Conservation (phyloP, 2,888 invertebrate species). For the Synanthedon tipuliformis region DNA sequence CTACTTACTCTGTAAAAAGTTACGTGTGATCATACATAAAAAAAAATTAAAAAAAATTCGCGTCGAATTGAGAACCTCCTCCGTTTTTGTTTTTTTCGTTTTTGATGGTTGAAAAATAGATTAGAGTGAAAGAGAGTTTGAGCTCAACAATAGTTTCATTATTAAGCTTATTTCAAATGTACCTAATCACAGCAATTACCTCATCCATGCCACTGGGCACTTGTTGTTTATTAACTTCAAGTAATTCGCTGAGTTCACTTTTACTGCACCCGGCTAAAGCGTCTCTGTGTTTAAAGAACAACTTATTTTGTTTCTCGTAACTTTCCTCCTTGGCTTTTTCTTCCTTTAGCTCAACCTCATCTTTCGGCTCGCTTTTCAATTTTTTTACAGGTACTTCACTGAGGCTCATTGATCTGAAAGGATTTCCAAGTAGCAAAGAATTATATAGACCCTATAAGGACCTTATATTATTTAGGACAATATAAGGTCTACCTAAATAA, state of each 20-base stretch:
- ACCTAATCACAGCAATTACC: conserved; percentile 56
- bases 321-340: conserved; percentile 69
- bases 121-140: no score
- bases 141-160: no score
- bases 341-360: conserved; percentile 55
- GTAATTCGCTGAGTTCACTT: conserved; percentile 70
- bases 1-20: no score
- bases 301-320: conserved; percentile 79
- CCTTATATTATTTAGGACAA: no score
- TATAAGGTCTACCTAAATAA: no score
- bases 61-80: no score
- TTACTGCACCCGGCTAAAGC: conserved; percentile 66
- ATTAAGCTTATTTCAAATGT: background rate
- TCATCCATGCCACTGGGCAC: conserved; percentile 75
- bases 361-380: conserved; percentile 73
- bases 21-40: no score
- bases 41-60: no score
- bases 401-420: conserved; percentile 29
- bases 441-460: no score
- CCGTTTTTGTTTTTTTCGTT: no score
- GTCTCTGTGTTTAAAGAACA: conserved; percentile 43
- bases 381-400: conserved; percentile 78
- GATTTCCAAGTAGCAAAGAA: background rate
- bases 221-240: conserved; percentile 80
- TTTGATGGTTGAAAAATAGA: no score